Percentiles rank a stretch among this genome's conserved stretches.
phyloP scores from a whole-genome alignment of 2,888 invertebrate species.

The Campoletis raptor region DNA sequence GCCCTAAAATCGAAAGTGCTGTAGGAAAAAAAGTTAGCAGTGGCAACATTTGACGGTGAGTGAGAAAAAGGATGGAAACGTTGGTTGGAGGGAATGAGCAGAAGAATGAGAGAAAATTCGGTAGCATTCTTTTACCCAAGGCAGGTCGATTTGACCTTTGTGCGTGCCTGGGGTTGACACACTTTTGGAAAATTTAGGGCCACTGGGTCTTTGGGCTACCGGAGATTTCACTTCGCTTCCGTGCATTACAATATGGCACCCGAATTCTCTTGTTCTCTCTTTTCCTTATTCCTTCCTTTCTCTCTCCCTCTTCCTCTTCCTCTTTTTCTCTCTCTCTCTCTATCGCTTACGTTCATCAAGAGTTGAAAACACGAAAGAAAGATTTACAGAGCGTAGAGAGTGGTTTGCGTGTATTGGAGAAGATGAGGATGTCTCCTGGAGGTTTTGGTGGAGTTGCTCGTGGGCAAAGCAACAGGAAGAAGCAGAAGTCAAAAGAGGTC shows the following conservation, averaged over 20 bases:
- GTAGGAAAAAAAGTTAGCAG: slow-evolving; percentile 22
- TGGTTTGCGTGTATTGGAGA: slow-evolving; percentile 26
- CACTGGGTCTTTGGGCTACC: slow-evolving; percentile 73
- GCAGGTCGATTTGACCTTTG: slow-evolving; percentile 43
- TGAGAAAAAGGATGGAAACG: slow-evolving; percentile 11
- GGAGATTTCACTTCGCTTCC: slow-evolving; percentile 52
- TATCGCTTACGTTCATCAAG: slow-evolving; percentile 28
- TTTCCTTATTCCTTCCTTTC: slow-evolving; percentile 15
- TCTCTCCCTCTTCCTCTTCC: slow-evolving; percentile 32
- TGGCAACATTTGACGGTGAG: not conserved
- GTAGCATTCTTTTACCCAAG: slow-evolving; percentile 27
- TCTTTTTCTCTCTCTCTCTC: slow-evolving; percentile 35
- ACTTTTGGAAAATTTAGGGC: slow-evolving; percentile 75
- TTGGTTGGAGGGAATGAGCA: not conserved
- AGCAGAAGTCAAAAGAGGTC: slow-evolving; percentile 33
- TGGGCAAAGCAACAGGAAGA: not conserved
- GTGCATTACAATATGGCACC: slow-evolving; percentile 54
- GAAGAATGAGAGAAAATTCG: slow-evolving; percentile 13
- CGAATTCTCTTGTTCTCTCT: slow-evolving; percentile 14
- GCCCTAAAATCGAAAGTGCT: slow-evolving; percentile 71
- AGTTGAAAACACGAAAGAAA: slow-evolving; percentile 25
- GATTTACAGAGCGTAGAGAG: slow-evolving; percentile 51
- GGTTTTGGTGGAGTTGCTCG: slow-evolving; percentile 9
- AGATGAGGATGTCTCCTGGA: slow-evolving; percentile 36
- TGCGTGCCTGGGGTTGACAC: slow-evolving; percentile 70